These are phyloP conservation scores for Philhelius pedissequus DNA, from an alignment of 2,888 invertebrate genomes.

Conservation along the genomic window DNA sequence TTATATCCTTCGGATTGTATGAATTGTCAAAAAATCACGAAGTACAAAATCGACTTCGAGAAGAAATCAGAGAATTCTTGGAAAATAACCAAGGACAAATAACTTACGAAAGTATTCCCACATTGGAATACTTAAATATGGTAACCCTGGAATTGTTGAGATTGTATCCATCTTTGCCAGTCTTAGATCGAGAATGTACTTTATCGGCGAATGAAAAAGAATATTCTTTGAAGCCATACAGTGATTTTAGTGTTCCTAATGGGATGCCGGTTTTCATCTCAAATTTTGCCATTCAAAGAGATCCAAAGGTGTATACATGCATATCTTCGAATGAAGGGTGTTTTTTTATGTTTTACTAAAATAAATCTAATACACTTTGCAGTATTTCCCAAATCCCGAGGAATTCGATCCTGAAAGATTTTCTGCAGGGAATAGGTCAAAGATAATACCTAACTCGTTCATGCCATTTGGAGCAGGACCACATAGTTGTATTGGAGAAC, in stretches of 20 bases:
- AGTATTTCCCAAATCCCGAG: slow-evolving; percentile 70
- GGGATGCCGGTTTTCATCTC: slow-evolving; percentile 68
- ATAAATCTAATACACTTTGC: not conserved
- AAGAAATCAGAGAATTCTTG: slow-evolving; percentile 76
- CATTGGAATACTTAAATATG: slow-evolving; percentile 63
- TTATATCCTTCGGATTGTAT: slow-evolving; percentile 77
- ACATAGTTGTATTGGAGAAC: slow-evolving; percentile 71
- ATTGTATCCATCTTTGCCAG: slow-evolving; percentile 69
- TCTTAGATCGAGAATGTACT: slow-evolving; percentile 62
- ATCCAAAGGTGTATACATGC: slow-evolving; percentile 51
- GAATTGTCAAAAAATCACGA: slow-evolving; percentile 76
- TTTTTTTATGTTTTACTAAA: not conserved
- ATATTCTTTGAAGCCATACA: not conserved
- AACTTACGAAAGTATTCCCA: slow-evolving; percentile 63
- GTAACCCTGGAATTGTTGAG: slow-evolving; percentile 62
- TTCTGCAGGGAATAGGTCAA: slow-evolving; percentile 69
- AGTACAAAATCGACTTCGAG: slow-evolving; percentile 76
- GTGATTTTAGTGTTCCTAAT: slow-evolving; percentile 56
- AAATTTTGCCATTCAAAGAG: slow-evolving; percentile 58
- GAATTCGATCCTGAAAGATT: slow-evolving; percentile 72
- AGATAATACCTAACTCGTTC: slow-evolving; percentile 67
- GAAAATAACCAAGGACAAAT: slow-evolving; percentile 42
- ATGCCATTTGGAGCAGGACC: slow-evolving; percentile 72
- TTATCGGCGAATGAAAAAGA: slow-evolving; percentile 20
- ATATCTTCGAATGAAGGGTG: not conserved